Evolutionary conservation across 2,888 invertebrate genomes (phyloP), one percentile per base, ranked within the genome.

Genomic region (Cylloceria caligata): DNA sequence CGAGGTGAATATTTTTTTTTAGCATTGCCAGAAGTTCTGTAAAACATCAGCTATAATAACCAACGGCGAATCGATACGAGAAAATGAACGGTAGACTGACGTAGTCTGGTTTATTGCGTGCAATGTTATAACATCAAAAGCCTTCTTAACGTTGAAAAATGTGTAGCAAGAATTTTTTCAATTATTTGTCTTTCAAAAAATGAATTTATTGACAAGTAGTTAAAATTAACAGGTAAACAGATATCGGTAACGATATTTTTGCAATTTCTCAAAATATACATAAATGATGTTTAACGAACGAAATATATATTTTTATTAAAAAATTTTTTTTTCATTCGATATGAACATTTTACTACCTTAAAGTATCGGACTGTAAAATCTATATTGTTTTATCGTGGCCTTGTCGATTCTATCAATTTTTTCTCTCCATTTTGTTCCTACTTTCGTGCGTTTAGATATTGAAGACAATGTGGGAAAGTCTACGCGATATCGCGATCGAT

Each of bases 1-100:
- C 42, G 30, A n/a, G 16, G 19, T 11, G 57, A 11, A 60, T n/a
- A n/a, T 49, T 60, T 16, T 60, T 60, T 60, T 34, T 19, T 3
- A 34, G 7, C 11, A 34, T 34, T 16, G 60, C 9, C 36, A 34
- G 36, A 60, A 60, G 60, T 34, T 60, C 9, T 16, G 16, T 34
- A 16, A 36, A 60, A 36, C 34, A n/a, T n/a, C n/a, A 19, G 34
- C n/a, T 34, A 19, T 60, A 36, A 60, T 11, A 16, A 34, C 60
- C 34, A 34, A 11, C 36, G 5, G 19, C 9, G 11, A 34, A 60
- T 60, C 60, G 60, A 60, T 60, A 60, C 19, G 60, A 60, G 16
- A 60, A 60, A 60, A 34, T 19, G 9, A 60, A 16, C 13, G 13
- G 13, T 13, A 27, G 27, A 57, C 34, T 34, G 19, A 36, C 30